A percentile compares a stretch with the other conserved stretches of the same genome.
Evolutionary conservation across 2,113 vertebrate genomes (phyloP).

Genomic region (Puntigrus tetrazona): DNA sequence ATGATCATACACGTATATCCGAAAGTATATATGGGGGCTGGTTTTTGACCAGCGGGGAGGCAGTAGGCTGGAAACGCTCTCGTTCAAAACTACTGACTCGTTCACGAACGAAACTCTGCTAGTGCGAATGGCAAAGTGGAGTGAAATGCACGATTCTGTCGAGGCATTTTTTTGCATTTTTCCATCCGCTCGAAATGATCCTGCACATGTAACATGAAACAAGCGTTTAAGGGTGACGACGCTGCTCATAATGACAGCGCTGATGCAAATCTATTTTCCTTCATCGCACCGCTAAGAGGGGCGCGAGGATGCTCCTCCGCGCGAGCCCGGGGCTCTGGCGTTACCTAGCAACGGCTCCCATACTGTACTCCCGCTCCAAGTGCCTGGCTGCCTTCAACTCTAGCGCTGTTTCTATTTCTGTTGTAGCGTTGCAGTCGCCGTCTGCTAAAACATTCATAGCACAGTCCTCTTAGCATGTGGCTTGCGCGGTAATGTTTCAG

Average conservation of each 20-base stretch:
- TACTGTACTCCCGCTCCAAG: slow-evolving; percentile 43
- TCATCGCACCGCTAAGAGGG: slow-evolving; percentile 22
- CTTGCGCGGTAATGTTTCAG: slow-evolving; percentile 27
- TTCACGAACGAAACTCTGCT: background rate
- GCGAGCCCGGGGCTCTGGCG: slow-evolving; percentile 45
- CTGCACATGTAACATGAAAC: background rate
- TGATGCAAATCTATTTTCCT: slow-evolving; percentile 39
- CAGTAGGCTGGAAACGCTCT: background rate
- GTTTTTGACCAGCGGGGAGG: background rate
- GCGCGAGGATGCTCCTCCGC: slow-evolving; percentile 33
- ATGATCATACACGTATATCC: background rate
- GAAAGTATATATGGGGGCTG: background rate
- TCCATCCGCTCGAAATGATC: background rate
- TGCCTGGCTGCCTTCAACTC: slow-evolving; percentile 29
- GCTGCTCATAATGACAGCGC: slow-evolving; percentile 22
- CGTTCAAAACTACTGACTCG: background rate
- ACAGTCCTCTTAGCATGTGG: slow-evolving; percentile 44
- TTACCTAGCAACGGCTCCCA: slow-evolving; percentile 57
- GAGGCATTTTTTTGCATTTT: background rate
- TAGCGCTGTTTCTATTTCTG: slow-evolving; percentile 53
- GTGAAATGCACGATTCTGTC: background rate
- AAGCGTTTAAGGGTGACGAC: background rate
- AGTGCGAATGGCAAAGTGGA: background rate
- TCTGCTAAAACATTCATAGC: slow-evolving; percentile 61
- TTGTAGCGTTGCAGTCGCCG: slow-evolving; percentile 43